Percentiles rank a stretch among this genome's conserved stretches.
These are phyloP conservation scores for Odontophorus gujanensis DNA, from an alignment of 2,113 vertebrate genomes.

Conservation along the genomic window DNA sequence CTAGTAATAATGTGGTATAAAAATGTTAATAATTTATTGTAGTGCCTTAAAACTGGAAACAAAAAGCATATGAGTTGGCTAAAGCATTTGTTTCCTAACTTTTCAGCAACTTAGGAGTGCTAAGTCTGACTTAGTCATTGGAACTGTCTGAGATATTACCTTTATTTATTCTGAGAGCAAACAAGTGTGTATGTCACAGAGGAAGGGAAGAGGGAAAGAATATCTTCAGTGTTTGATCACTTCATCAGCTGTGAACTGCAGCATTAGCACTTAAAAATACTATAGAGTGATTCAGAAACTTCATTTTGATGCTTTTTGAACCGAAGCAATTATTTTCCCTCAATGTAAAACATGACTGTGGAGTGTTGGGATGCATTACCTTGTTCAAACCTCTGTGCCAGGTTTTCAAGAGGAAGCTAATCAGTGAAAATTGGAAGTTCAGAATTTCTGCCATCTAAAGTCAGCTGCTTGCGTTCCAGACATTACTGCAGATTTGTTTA, in stretches of 20 bases:
- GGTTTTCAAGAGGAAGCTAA: background rate
- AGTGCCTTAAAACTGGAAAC: background rate
- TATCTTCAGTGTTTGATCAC: background rate
- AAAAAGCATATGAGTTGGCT: background rate
- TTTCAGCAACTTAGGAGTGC: background rate
- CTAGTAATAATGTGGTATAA: background rate
- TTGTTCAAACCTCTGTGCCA: background rate
- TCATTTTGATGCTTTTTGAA: background rate
- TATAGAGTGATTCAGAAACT: background rate
- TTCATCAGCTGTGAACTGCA: background rate
- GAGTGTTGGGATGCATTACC: background rate
- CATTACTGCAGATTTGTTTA: background rate
- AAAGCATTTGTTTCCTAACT: background rate
- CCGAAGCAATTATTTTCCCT: background rate
- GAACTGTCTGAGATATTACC: background rate
- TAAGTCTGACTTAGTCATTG: background rate
- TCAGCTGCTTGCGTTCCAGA: slow-evolving; percentile 7
- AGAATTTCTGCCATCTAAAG: background rate
- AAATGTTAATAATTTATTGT: background rate
- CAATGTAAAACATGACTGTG: background rate
- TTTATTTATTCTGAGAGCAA: background rate
- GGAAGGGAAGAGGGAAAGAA: background rate
- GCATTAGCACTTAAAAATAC: background rate
- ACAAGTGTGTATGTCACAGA: background rate
- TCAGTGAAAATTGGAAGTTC: background rate